Base-by-base conservation (phyloP, 2,113 vertebrate genomes). In the Passerina amoena region DNA sequence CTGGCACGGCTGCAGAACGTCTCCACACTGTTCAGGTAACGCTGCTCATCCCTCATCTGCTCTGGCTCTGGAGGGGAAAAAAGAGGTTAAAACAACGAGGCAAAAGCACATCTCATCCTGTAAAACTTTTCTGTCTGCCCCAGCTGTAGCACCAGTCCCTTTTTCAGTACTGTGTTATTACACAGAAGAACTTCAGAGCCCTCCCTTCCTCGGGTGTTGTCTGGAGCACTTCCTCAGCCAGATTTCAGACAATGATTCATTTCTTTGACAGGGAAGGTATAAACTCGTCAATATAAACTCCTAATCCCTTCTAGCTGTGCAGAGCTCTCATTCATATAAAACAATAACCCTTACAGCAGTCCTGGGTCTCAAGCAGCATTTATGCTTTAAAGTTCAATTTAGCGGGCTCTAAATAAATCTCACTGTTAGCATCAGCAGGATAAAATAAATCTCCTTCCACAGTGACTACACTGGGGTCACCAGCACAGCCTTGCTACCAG, bases 1-100 rank as follows among this genome's bases (percentile, higher is more conserved):
- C 57, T 44, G 53, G 92, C 48, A 0, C 6, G 77, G 16, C 14
- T 21, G 35, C 98, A 99, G 87, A 99, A 96, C 20, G 7, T 12
- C 69, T 78, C 48, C 56, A 98, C 98, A 0, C 93, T 97, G 31
- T 5, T 33, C 93, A 99, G 83, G 82, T 96, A 97, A 45, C 0
- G 7, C 56, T 15, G 65, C 94, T 96, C 95, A 12, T 97, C 96
- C 57, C 54, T 30, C 4, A 68, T 11, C 44, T 68, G 30, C 14
- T 48, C 95, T 69, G 44, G 40, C 13, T 72, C 98, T 98, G 70
- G 4, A 63, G 20, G 27, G 17, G 17, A 30, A 37, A 53, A 27
- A 16, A 9, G 4, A 35, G 10, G 23, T 61, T 33, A 28, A 9
- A 27, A 11, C 4, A 14, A 27, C 33, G 6, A 82, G 28, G 30